These are phyloP conservation scores for Temnothorax rugatulus DNA, from an alignment of 2,888 invertebrate species.

Conservation along the genomic window DNA sequence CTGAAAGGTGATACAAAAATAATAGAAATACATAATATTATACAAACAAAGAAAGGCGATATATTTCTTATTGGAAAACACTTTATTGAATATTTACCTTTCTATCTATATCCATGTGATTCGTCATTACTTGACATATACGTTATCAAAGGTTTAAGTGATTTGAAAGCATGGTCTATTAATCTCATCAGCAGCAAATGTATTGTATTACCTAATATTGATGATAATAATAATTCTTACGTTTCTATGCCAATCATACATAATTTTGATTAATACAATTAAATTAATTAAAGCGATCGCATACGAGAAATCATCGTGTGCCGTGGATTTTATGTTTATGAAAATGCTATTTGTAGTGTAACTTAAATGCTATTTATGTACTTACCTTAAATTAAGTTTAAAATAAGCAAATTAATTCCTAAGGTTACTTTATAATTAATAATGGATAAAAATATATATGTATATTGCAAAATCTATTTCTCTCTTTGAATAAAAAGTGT, in stretches of 20 bases:
- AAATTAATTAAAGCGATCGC: too few relatives aligned
- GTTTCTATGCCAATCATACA: not conserved
- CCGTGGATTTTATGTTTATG: too few relatives aligned
- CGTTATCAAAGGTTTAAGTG: not conserved
- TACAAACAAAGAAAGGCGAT: not conserved
- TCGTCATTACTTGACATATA: not conserved
- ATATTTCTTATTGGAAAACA: not conserved
- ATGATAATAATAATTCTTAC: not conserved
- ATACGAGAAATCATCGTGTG: too few relatives aligned
- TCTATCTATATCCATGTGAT: not conserved
- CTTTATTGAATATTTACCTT: not conserved
- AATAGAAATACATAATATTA: conserved; percentile 11
- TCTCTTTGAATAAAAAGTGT: too few relatives aligned
- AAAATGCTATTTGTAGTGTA: too few relatives aligned
- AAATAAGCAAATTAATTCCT: too few relatives aligned
- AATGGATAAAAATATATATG: too few relatives aligned
- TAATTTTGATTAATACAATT: too few relatives aligned
- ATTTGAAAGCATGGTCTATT: not conserved
- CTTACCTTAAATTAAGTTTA: too few relatives aligned
- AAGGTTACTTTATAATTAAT: too few relatives aligned
- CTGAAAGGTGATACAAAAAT: not conserved
- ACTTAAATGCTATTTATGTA: too few relatives aligned
- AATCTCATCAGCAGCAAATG: not conserved
- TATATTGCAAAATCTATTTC: too few relatives aligned
- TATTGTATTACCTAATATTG: not conserved